These are phyloP conservation scores for Petrosia ficiformis DNA, from an alignment of 37 sponge, comb jelly and placozoan genomes.

Conservation along the genomic window DNA sequence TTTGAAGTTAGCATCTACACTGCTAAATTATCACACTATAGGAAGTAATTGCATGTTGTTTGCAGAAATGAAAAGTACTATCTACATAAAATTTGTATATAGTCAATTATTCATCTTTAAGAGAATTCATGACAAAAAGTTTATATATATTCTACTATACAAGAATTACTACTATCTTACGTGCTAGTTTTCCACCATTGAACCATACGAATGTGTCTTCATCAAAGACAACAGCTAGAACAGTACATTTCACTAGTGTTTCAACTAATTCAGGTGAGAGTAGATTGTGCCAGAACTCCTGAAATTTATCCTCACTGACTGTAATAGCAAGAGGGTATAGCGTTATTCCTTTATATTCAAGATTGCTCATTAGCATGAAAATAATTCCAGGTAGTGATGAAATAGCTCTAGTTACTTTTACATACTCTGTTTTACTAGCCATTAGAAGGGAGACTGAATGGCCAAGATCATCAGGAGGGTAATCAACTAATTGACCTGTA, in stretches of 20 bases:
- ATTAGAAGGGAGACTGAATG: slow-evolving; percentile 27
- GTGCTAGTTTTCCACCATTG: too few relatives aligned
- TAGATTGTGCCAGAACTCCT: slow-evolving; percentile 41
- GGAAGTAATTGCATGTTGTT: too few relatives aligned
- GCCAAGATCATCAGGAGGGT: not conserved
- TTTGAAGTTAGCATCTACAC: too few relatives aligned
- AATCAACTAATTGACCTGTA: slow-evolving; percentile 16
- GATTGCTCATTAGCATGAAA: slow-evolving; percentile 35
- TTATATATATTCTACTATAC: too few relatives aligned
- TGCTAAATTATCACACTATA: too few relatives aligned
- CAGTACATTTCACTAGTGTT: slow-evolving; percentile 7
- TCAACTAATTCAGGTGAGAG: not conserved
- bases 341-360: not conserved
- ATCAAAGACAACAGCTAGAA: slow-evolving; percentile 27
- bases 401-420: slow-evolving; percentile 33
- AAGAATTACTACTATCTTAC: too few relatives aligned
- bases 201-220: slow-evolving; percentile 35
- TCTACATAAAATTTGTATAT: too few relatives aligned
- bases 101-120: too few relatives aligned
- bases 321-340: slow-evolving; percentile 25
- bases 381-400: slow-evolving; percentile 37
- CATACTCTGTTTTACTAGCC: slow-evolving; percentile 13
- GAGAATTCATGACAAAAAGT: too few relatives aligned
- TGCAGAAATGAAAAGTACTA: too few relatives aligned
- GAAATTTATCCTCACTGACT: slow-evolving; percentile 2